Evolutionary conservation across 2,113 vertebrate genomes (phyloP), one percentile per base, ranked within the genome.

Genomic region (Siniperca chuatsi): DNA sequence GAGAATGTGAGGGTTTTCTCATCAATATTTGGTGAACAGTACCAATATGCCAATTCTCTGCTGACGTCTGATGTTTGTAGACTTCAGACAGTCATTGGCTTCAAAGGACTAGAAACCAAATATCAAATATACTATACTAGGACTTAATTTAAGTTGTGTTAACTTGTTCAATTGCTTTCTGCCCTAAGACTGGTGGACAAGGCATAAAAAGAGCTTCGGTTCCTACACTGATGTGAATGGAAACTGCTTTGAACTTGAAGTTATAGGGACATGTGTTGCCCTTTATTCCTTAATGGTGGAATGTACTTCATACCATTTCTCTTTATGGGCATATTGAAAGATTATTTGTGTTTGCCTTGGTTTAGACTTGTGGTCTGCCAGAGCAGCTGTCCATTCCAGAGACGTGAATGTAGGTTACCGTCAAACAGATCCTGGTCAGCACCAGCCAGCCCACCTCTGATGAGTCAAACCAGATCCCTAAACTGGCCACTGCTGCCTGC

Each of bases 361-460:
- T 88, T 81, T 73, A 58, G 57, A 81, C 23, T 35, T 67, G 89
- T 23, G 79, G 83, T 74, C 52, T 62, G 23, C 57, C 81, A 35
- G 55, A 70, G 85, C 93, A 93, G 92, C 91, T 91, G 91, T 13
- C 88, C 95, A 95, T 95, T 94, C 93, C 93, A 71, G 35, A 79
- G 75, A 74, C 6, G 79, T 96, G 95, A 96, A 85, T 94, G 83
- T 89, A 46, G 33, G 55, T 87, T 90, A 86, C 87, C 6, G 62
- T 79, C 79, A 90, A 82, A 70, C 6, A 33, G 78, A 12, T 25
- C 37, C 66, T 29, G 86, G 80, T 86, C 84, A 84, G n/a, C 67
- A 89, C 52, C 67, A 57, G 62, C 73, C 81, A 62, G 81, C 79
- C 68, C 35, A 9, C 44, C 72, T 85, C 35, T 0, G 60, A 87